phyloP scores from a whole-genome alignment of 1,140 invertebrate genomes.

The Drosophila nigromelanica region DNA sequence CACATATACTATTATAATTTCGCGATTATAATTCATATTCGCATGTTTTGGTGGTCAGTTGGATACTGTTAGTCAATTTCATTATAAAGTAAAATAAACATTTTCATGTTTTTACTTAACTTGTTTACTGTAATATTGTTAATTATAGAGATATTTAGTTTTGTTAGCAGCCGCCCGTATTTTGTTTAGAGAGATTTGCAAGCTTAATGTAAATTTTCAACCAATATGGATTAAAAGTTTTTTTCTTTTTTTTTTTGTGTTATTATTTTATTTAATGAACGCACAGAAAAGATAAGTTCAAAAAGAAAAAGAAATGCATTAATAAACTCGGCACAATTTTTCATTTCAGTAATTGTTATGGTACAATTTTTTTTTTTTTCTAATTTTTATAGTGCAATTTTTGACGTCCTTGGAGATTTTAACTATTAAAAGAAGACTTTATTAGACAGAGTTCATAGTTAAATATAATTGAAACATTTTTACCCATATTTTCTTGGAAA shows the following conservation, averaged over 20 bases:
- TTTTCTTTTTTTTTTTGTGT: too few species aligned
- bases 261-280: too few species aligned
- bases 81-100: constrained; percentile 29
- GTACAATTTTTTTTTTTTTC: too few species aligned
- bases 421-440: neutral
- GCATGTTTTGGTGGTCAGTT: constrained; percentile 5
- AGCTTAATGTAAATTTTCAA: neutral
- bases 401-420: too few species aligned
- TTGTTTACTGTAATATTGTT: constrained; percentile 61
- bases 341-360: too few species aligned
- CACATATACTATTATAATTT: constrained; percentile 12
- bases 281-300: too few species aligned
- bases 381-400: too few species aligned
- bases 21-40: constrained; percentile 6
- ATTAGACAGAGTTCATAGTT: neutral
- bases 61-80: constrained; percentile 61
- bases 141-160: constrained; percentile 42
- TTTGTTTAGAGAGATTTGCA: neutral
- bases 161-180: neutral
- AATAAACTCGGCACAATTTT: too few species aligned
- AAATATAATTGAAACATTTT: neutral
- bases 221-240: too few species aligned
- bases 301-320: too few species aligned
- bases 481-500: neutral
- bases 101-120: constrained; percentile 31